These are phyloP conservation scores for Hirtodrosophila alboralis DNA, from an alignment of 2,888 invertebrate genomes.

Conservation along the genomic window DNA sequence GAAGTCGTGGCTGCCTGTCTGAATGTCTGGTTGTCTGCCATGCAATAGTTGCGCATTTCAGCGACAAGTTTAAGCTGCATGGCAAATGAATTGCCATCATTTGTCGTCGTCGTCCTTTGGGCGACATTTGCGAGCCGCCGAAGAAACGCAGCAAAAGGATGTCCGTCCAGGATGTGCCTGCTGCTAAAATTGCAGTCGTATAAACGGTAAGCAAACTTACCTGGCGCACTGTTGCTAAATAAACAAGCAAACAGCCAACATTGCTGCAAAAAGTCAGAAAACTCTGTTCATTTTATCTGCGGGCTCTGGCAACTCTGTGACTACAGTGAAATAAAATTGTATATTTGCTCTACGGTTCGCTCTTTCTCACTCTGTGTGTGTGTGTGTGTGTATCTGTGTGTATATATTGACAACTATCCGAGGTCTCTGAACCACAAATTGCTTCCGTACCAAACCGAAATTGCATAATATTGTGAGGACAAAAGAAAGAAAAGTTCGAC, in stretches of 20 bases:
- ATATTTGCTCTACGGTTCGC: slow-evolving; percentile 31
- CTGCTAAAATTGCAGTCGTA: slow-evolving; percentile 24
- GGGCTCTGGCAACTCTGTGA: slow-evolving; percentile 19
- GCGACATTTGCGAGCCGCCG: slow-evolving; percentile 38
- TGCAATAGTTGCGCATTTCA: slow-evolving; percentile 55
- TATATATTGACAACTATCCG: slow-evolving; percentile 30
- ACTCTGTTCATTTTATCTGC: slow-evolving; percentile 43
- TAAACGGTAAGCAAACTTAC: slow-evolving; percentile 57
- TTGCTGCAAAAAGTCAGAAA: slow-evolving; percentile 43
- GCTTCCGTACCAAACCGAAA: slow-evolving; percentile 37
- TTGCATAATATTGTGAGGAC: slow-evolving; percentile 2
- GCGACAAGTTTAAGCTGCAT: slow-evolving; percentile 59
- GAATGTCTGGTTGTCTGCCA: no score
- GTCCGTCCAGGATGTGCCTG: slow-evolving; percentile 9
- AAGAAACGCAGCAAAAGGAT: slow-evolving; percentile 16
- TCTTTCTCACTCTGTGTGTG: no score
- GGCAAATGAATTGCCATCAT: slow-evolving; percentile 76
- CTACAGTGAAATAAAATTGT: slow-evolving; percentile 43
- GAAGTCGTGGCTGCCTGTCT: not conserved
- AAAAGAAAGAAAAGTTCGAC: not conserved
- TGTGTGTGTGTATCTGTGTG: not conserved
- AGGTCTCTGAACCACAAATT: slow-evolving; percentile 37
- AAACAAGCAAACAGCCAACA: slow-evolving; percentile 53
- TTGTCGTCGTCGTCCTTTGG: slow-evolving; percentile 59
- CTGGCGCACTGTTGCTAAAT: slow-evolving; percentile 59